A percentile compares a stretch with the other conserved stretches of the same genome.
Conservation (phyloP, 1,140 invertebrate genomes). For the Eueides isabella region DNA sequence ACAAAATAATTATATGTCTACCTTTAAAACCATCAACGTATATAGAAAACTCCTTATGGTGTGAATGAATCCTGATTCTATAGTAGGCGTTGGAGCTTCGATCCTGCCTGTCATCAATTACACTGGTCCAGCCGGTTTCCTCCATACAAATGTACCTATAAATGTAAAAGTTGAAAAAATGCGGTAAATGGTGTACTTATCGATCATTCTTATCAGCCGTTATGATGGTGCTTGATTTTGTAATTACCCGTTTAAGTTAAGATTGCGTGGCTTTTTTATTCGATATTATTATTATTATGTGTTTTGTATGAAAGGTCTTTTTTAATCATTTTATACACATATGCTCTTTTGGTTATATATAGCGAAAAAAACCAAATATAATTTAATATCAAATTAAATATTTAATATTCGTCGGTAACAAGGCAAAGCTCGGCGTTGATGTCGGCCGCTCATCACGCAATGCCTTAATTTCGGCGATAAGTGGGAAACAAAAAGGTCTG, state of each 20-base stretch:
- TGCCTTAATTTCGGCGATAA: too few relatives aligned
- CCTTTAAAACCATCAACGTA: slow-evolving; percentile 22
- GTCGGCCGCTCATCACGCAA: too few relatives aligned
- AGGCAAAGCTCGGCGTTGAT: too few relatives aligned
- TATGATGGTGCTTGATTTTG: slow-evolving; percentile 33
- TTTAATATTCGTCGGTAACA: too few relatives aligned
- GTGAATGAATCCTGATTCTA: not conserved
- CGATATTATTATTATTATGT: not conserved
- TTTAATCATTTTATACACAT: too few relatives aligned
- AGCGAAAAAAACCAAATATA: too few relatives aligned
- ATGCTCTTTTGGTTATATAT: not conserved
- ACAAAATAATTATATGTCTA: not conserved
- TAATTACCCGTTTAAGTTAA: slow-evolving; percentile 26
- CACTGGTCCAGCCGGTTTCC: slow-evolving; percentile 40
- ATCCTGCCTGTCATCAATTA: slow-evolving; percentile 56
- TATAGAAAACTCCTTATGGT: not conserved
- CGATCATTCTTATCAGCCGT: slow-evolving; percentile 38
- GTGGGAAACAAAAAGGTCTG: too few relatives aligned
- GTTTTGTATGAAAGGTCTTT: not conserved
- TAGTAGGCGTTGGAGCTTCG: slow-evolving; percentile 25
- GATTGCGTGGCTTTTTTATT: slow-evolving; percentile 14
- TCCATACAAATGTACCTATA: slow-evolving; percentile 26
- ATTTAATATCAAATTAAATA: too few relatives aligned
- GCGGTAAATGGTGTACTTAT: slow-evolving; percentile 39
- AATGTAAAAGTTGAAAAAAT: slow-evolving; percentile 36